phyloP scores from a whole-genome alignment of 92 coral and sea anemone genomes.

The Pocillopora meandrina region DNA sequence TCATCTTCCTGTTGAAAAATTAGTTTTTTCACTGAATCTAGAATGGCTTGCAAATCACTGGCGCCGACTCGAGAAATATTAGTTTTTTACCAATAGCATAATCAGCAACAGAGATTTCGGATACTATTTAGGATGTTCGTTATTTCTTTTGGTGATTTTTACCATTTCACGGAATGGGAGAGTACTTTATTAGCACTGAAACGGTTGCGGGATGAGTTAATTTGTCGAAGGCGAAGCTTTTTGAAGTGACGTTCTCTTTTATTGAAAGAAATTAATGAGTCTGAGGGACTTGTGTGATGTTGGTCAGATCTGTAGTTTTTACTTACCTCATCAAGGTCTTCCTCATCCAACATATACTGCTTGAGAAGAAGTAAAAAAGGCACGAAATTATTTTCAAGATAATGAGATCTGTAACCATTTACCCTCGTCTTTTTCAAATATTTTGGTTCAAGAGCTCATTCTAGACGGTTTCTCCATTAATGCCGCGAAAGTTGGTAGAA shows the following conservation, averaged over 20 bases:
- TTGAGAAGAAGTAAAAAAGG: neutral
- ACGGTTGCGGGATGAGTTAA: no score
- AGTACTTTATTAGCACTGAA: no score
- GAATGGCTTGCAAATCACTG: no score
- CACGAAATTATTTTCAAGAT: neutral
- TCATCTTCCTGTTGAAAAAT: slow-evolving; percentile 24
- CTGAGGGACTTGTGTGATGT: neutral
- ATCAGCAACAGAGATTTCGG: no score
- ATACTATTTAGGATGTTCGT: no score
- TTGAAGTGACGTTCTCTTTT: no score
- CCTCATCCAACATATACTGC: slow-evolving; percentile 28
- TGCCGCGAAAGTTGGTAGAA: neutral
- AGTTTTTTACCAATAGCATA: no score
- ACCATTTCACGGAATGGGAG: no score
- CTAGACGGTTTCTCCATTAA: neutral
- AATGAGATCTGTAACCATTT: neutral
- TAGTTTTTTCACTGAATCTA: neutral
- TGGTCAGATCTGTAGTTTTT: neutral
- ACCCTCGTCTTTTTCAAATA: neutral
- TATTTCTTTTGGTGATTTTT: no score
- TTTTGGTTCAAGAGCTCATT: neutral
- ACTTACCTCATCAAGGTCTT: slow-evolving; percentile 26
- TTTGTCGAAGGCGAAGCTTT: no score
- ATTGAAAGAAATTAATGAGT: no score
- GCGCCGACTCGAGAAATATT: no score